Base-by-base conservation (phyloP, 2,113 vertebrate genomes). In the Cryptoleucopteryx plumbea region DNA sequence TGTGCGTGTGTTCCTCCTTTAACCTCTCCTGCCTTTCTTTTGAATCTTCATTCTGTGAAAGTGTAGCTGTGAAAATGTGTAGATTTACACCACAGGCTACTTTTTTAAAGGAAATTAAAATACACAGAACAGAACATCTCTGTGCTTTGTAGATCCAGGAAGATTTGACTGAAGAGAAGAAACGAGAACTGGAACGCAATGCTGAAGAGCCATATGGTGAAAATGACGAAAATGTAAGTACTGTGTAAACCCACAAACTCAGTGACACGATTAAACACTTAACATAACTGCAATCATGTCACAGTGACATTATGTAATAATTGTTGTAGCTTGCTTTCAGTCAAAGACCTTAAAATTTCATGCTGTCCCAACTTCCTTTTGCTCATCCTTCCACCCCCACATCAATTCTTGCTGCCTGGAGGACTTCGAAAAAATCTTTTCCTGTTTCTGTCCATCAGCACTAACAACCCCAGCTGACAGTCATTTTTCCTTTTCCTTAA, bases 201-300 rank as follows among this genome's bases (percentile, higher is more conserved):
- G 99, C 97, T 56, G 98, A 98, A 61, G 98, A 99, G 81, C 98
- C 98, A 5, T 99, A 99, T 10, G 99, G 99, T 58, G 99, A 99
- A 58, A 99, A 99, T 9, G 96, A 98, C 8, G 99, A 99, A 53
- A 99, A 98, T 23, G 99, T 99, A 97, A 72, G 98, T 91, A 7
- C 53, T 45, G n/a, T 19, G 67, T 36, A 61, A 43, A 59, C 13
- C 79, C 80, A 15, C 47, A 48, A 19, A 16, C 14, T 5, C 5
- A 0, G 38, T 48, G 48, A 20, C 31, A 12, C 1, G 21, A 26
- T 16, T 58, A 12, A 52, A 47, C 56, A 15, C 70, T 72, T 26
- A 1, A 0, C 71, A 8, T 9, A 36, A 1, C 75, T 61, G 58
- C 2, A 38, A 1, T 21, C 32, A 0, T 23, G 10, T 62, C 79